A percentile compares a stretch with the other conserved stretches of the same genome.
These are phyloP conservation scores for Melanocharis versteri DNA, from an alignment of 2,113 vertebrate species.

Conservation along the genomic window DNA sequence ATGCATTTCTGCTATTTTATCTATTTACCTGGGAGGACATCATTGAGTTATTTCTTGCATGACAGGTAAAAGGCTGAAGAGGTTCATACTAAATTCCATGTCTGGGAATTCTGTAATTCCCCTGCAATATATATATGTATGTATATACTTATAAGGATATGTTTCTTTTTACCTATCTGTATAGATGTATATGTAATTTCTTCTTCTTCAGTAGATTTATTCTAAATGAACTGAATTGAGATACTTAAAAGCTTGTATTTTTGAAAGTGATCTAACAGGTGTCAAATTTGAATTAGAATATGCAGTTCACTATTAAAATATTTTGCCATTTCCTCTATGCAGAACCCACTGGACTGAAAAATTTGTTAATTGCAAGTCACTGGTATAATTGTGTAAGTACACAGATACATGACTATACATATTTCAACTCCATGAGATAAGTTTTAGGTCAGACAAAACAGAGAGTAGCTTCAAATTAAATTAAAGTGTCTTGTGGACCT, in stretches of 20 bases:
- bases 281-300: background rate
- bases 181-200: background rate
- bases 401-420: background rate
- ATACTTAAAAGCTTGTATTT: background rate
- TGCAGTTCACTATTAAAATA: background rate
- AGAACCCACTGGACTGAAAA: background rate
- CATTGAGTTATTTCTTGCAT: background rate
- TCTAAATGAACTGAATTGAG: background rate
- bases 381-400: background rate
- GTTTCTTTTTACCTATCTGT: background rate
- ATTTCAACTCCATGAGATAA: background rate
- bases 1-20: background rate
- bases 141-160: background rate
- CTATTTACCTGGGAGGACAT: background rate
- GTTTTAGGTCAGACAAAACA: background rate
- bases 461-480: background rate
- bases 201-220: background rate
- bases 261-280: background rate
- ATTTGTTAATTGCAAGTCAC: background rate
- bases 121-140: background rate
- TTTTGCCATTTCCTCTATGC: background rate
- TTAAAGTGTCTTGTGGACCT: background rate
- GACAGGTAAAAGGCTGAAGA: background rate
- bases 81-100: background rate
- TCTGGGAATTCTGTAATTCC: background rate